Conservation (phyloP, 1,140 invertebrate species). For the Drosophila sproati region DNA sequence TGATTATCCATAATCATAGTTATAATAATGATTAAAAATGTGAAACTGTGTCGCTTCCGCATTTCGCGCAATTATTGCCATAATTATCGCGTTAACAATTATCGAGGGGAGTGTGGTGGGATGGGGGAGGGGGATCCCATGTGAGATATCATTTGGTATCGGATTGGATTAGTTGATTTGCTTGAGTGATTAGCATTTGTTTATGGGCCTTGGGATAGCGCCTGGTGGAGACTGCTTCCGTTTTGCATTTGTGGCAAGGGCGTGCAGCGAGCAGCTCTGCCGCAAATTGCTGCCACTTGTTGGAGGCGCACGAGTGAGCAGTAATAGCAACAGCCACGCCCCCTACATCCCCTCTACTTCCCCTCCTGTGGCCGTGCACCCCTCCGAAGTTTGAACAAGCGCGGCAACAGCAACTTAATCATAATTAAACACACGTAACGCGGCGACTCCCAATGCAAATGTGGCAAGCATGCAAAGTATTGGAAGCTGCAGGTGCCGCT, state of each 20-base stretch:
- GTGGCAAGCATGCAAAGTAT: slow-evolving; percentile 35
- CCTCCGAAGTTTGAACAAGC: neutral
- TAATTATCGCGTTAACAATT: slow-evolving; percentile 53
- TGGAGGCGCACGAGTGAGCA: slow-evolving; percentile 57
- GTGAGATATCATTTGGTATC: slow-evolving; percentile 18
- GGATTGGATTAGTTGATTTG: slow-evolving; percentile 13
- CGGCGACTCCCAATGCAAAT: slow-evolving; percentile 58
- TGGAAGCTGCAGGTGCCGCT: slow-evolving; percentile 53
- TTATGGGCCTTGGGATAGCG: slow-evolving; percentile 16
- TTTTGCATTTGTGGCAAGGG: slow-evolving; percentile 34
- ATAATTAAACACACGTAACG: slow-evolving; percentile 73
- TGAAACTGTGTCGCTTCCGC: slow-evolving; percentile 66
- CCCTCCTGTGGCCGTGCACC: too few species aligned
- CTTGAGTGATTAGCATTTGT: slow-evolving; percentile 37
- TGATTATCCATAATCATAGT: slow-evolving; percentile 33
- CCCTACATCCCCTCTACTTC: neutral
- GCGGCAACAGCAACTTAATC: slow-evolving; percentile 62
- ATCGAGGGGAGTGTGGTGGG: slow-evolving; percentile 1
- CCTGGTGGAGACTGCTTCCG: slow-evolving; percentile 52
- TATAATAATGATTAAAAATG: slow-evolving; percentile 45
- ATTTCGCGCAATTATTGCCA: slow-evolving; percentile 50
- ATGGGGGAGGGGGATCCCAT: neutral
- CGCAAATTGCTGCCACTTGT: slow-evolving; percentile 58
- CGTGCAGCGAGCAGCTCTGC: slow-evolving; percentile 49
- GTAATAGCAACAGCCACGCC: slow-evolving; percentile 27